These are phyloP conservation scores for Myrmecophaga tridactyla DNA, from an alignment of 2,113 vertebrate genomes.

Conservation along the genomic window DNA sequence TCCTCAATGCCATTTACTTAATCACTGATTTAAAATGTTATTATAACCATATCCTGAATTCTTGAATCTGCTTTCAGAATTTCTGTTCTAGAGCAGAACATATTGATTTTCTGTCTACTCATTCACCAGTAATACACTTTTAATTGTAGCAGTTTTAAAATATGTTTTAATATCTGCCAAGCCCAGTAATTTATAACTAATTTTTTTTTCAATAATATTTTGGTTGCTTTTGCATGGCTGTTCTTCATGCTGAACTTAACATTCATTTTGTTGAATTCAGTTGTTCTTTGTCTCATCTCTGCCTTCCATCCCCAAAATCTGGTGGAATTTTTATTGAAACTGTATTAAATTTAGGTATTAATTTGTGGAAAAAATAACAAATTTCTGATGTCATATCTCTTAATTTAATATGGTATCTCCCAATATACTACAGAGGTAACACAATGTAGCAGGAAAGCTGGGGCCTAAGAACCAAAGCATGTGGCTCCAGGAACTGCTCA, in stretches of 20 bases:
- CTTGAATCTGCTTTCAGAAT: slow-evolving; percentile 35
- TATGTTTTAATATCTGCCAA: slow-evolving; percentile 49
- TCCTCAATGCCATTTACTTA: slow-evolving; percentile 4
- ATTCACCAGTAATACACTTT: slow-evolving; percentile 40
- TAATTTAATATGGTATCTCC: background rate
- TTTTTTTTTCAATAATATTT: slow-evolving; percentile 29
- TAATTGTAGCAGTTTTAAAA: slow-evolving; percentile 38
- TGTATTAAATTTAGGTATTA: background rate
- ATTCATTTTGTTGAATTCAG: background rate
- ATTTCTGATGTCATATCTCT: background rate
- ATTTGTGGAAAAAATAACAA: background rate
- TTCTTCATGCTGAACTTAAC: background rate
- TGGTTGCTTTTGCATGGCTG: background rate
- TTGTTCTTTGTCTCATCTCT: slow-evolving; percentile 22
- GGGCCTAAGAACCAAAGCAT: background rate
- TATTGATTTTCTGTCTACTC: slow-evolving; percentile 47
- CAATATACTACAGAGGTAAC: background rate
- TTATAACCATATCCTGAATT: slow-evolving; percentile 28
- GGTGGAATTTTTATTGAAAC: background rate
- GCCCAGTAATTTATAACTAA: slow-evolving; percentile 18
- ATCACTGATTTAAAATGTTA: slow-evolving; percentile 18
- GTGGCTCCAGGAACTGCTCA: background rate
- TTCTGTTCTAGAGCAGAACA: slow-evolving; percentile 44
- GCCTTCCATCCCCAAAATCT: background rate
- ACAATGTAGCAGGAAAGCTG: background rate